Conservation (phyloP, 2,888 invertebrate species). For the Dascillus cervinus region DNA sequence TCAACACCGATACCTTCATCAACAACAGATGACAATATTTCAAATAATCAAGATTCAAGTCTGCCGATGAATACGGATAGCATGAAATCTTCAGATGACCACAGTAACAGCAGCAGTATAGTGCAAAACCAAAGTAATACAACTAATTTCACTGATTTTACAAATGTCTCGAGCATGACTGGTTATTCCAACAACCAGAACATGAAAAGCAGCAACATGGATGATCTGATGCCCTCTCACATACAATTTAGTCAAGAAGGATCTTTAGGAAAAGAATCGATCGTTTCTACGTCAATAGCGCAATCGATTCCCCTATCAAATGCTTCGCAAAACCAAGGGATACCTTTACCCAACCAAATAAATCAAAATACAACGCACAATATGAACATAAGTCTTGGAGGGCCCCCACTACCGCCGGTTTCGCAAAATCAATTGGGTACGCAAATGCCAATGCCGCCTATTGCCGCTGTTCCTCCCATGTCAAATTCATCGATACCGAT, state of each 20-base stretch:
- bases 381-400: slow-evolving; percentile 7
- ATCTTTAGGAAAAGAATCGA: slow-evolving; percentile 34
- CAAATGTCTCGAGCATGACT: slow-evolving; percentile 40
- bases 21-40: slow-evolving; percentile 38
- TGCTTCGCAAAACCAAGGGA: slow-evolving; percentile 10
- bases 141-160: slow-evolving; percentile 38
- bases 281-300: slow-evolving; percentile 21
- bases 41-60: slow-evolving; percentile 37
- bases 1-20: slow-evolving; percentile 39
- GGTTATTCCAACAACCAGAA: slow-evolving; percentile 31
- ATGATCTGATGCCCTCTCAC: slow-evolving; percentile 36
- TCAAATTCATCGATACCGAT: slow-evolving; percentile 2
- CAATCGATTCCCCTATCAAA: slow-evolving; percentile 12
- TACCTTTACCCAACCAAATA: neutral
- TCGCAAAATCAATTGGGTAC: slow-evolving; percentile 18
- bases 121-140: slow-evolving; percentile 38
- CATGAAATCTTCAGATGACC: slow-evolving; percentile 32
- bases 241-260: slow-evolving; percentile 30
- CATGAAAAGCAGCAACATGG: slow-evolving; percentile 36
- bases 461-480: neutral
- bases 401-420: slow-evolving; percentile 2
- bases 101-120: slow-evolving; percentile 32
- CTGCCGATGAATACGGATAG: slow-evolving; percentile 37
- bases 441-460: slow-evolving; percentile 11
- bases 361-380: slow-evolving; percentile 2